Evolutionary conservation across 1,140 invertebrate genomes (phyloP), one percentile per base, ranked within the genome.

Genomic region (Drosophila bipectinata): DNA sequence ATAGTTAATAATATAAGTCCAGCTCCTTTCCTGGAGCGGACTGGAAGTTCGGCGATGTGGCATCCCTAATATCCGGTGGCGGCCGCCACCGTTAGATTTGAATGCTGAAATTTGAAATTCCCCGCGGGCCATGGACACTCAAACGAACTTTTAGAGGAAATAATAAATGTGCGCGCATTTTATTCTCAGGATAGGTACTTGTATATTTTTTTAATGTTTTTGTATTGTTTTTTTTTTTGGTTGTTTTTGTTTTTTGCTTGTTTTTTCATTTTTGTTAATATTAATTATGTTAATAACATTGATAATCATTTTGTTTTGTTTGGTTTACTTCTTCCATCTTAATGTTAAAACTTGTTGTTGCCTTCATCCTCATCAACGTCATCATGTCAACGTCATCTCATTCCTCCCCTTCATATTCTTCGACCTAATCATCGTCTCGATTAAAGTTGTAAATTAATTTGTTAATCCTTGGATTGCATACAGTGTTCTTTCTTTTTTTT

Each of bases 201-300:
- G 82, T 87, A 87, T 87, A 88, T 87, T 87, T 87, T 84, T 83
- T 87, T 87, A 80, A 81, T 85, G 72, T 74, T 85, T 84, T 85
- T 85, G 68, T 78, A 74, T 78, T 85, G 68, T 76, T 81, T 77
- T 77, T 26, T 60, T 61, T 81, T 78, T 81, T 83, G 68, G 63
- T 79, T 81, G 63, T 76, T 32, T 67, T 66, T 81, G 37, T 72
- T 45, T 71, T 68, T 55, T 79, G 47, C 18, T 73, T 74, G 54
- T 71, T 82, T 66, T 66, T 79, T 61, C 37, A 68, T 60, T 57
- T 64, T 82, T 85, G 77, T 85, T 85, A 81, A 87, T 87, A 87
- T 87, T 87, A 87, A 87, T 87, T 87, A 87, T 87, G 82, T 87
- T 88, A 87, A 87, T 87, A 87, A 87, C 82, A 87, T 87, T 87